phyloP scores from a whole-genome alignment of 2,888 invertebrate genomes.

The Chaitophorus viminalis region DNA sequence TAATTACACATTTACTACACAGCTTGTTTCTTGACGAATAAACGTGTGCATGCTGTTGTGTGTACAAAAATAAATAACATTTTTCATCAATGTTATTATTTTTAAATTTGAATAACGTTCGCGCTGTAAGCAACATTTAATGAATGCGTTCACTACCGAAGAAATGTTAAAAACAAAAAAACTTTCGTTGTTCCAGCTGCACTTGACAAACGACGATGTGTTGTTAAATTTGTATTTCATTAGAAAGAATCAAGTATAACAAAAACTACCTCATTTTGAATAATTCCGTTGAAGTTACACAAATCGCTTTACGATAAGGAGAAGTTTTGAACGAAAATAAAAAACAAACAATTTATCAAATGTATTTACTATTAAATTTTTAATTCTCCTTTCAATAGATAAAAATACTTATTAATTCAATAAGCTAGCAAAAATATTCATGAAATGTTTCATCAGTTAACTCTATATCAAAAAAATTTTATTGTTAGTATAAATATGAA shows the following conservation, averaged over 20 bases:
- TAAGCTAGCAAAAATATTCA: too few species aligned
- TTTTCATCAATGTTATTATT: conserved; percentile 16
- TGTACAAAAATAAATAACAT: not conserved
- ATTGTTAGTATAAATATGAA: too few species aligned
- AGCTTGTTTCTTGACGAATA: not conserved
- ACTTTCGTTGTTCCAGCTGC: conserved; percentile 33
- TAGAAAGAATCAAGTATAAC: conserved; percentile 5
- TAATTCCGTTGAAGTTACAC: conserved; percentile 3
- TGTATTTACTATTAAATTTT: too few species aligned
- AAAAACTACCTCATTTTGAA: conserved; percentile 16
- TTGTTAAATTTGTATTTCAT: conserved; percentile 24
- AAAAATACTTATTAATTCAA: too few species aligned
- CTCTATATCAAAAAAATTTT: too few species aligned
- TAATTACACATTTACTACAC: too few species aligned
- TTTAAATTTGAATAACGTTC: conserved; percentile 15
- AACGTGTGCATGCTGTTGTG: too few species aligned
- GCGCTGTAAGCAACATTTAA: conserved; percentile 18
- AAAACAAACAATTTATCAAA: too few species aligned
- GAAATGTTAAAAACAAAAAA: conserved; percentile 39
- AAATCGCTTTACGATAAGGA: not conserved
- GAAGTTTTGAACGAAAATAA: too few species aligned
- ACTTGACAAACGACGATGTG: conserved; percentile 28
- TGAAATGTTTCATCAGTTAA: too few species aligned
- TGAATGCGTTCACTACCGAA: conserved; percentile 20
- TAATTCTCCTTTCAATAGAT: too few species aligned